These are phyloP conservation scores for Lasioglossum malachurum DNA, from an alignment of 2,888 invertebrate species.

Conservation along the genomic window DNA sequence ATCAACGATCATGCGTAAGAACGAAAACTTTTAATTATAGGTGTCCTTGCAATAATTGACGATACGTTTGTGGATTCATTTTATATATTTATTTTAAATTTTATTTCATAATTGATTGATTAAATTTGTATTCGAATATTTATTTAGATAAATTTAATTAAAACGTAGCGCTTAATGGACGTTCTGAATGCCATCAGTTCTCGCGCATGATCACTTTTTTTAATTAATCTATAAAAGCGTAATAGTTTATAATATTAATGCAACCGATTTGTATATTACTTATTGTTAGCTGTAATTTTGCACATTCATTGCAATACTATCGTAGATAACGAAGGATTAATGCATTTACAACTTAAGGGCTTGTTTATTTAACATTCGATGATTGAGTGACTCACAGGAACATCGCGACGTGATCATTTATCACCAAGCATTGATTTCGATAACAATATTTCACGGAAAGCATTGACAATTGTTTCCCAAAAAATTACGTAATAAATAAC, in stretches of 20 bases:
- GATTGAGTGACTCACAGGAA: constrained; percentile 41
- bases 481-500: not conserved
- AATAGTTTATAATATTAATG: constrained; percentile 18
- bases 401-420: not conserved
- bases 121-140: not conserved
- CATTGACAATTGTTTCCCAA: not conserved
- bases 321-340: constrained; percentile 29
- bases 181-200: constrained; percentile 46
- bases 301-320: constrained; percentile 26
- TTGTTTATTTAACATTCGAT: constrained; percentile 24
- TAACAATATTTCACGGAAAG: not conserved
- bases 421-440: not conserved
- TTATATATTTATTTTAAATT: not conserved
- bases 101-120: not conserved
- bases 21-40: not conserved
- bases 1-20: constrained; percentile 7
- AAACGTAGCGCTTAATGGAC: not conserved
- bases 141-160: not conserved
- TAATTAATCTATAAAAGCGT: constrained; percentile 10
- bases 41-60: not conserved
- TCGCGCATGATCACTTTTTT: constrained; percentile 5
- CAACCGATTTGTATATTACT: constrained; percentile 45
- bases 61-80: not conserved
- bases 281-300: constrained; percentile 36
- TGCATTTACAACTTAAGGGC: constrained; percentile 28